Conservation (phyloP, 2,797 vertebrate species). For the Pelobates cultripes region DNA sequence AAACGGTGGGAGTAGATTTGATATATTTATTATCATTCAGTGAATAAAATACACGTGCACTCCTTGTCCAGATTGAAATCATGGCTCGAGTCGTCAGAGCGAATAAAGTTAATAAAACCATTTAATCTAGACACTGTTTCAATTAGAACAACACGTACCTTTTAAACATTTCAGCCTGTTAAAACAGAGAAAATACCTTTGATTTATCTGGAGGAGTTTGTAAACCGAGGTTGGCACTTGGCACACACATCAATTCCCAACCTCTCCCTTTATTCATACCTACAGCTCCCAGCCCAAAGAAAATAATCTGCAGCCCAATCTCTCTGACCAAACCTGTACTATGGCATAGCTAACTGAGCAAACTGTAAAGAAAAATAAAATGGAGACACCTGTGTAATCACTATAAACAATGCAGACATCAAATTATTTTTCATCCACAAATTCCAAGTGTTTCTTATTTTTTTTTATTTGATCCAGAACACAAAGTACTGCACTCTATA, state of each 20-base stretch:
- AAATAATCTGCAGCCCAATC: constrained; percentile 70
- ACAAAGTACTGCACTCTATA: too few species aligned
- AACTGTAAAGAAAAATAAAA: background rate
- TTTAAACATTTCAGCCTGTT: background rate
- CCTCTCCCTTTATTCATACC: constrained; percentile 88
- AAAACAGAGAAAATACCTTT: constrained; percentile 55
- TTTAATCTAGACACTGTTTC: background rate
- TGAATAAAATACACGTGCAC: too few species aligned
- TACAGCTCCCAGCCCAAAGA: constrained; percentile 66
- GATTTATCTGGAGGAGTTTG: constrained; percentile 72
- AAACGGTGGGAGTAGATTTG: too few species aligned
- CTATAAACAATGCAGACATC: constrained; percentile 13
- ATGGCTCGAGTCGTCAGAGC: too few species aligned
- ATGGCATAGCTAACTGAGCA: constrained; percentile 58
- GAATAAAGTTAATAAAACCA: too few species aligned
- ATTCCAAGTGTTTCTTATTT: background rate
- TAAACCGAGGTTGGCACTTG: constrained; percentile 72
- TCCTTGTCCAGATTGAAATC: too few species aligned
- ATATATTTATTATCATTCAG: too few species aligned
- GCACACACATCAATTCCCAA: constrained; percentile 27
- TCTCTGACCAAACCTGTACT: constrained; percentile 72
- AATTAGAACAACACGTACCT: background rate
- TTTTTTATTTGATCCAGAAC: too few species aligned
- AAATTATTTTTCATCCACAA: constrained; percentile 28
- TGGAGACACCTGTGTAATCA: constrained; percentile 50